phyloP scores from a whole-genome alignment of 2,888 invertebrate species.

The Azorinus chamasolen region DNA sequence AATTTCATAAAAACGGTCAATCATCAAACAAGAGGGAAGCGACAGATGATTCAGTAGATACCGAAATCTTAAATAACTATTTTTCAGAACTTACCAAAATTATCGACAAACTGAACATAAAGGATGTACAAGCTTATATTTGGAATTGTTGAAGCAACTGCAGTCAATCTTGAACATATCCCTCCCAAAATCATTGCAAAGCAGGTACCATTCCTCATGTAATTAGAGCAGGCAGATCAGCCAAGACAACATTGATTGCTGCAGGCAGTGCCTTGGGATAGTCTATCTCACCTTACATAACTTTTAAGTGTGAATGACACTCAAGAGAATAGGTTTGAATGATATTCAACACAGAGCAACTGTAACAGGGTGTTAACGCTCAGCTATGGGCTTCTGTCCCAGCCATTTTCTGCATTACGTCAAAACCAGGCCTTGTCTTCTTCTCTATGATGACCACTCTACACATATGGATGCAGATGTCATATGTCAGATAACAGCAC shows the following conservation, averaged over 20 bases:
- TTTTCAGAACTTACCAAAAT: conserved; percentile 4
- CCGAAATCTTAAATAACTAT: too few relatives aligned
- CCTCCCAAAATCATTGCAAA: conserved; percentile 41
- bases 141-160: conserved; percentile 49
- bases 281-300: conserved; percentile 39
- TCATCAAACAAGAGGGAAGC: conserved; percentile 32
- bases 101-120: conserved; percentile 15
- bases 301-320: conserved; percentile 44
- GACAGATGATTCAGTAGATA: too few relatives aligned
- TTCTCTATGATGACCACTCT: too few relatives aligned
- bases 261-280: too few relatives aligned
- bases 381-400: conserved; percentile 36
- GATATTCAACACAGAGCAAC: conserved; percentile 23
- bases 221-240: conserved; percentile 24
- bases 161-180: conserved; percentile 42
- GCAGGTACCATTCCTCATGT: conserved; percentile 18
- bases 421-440: too few relatives aligned
- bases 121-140: conserved; percentile 23
- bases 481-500: too few relatives aligned
- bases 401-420: conserved; percentile 39
- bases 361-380: conserved; percentile 28
- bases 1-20: conserved; percentile 30
- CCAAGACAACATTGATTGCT: conserved; percentile 38
- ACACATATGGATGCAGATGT: too few relatives aligned
- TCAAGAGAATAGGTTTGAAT: conserved; percentile 28